phyloP scores from a whole-genome alignment of 2,797 vertebrate genomes.

The Propithecus deckenii region DNA sequence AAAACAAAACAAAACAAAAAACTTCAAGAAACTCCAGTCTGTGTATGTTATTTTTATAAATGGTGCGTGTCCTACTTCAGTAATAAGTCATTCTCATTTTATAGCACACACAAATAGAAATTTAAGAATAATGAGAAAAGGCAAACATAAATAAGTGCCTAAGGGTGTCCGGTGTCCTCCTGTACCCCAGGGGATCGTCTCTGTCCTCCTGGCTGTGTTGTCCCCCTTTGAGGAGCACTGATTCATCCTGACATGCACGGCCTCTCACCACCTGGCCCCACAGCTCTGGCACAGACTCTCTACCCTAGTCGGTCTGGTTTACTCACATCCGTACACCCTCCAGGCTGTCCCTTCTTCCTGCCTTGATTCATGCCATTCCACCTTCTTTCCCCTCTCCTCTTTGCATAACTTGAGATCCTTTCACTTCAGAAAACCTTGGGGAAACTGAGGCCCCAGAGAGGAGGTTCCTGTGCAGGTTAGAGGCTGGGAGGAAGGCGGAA shows the following conservation, averaged over 20 bases:
- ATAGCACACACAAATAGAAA: neutral
- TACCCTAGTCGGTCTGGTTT: neutral
- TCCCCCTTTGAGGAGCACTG: neutral
- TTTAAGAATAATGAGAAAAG: neutral
- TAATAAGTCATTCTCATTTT: neutral
- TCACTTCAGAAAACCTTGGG: neutral
- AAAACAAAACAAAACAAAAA: neutral
- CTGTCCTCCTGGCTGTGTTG: fast-evolving
- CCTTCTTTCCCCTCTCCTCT: neutral
- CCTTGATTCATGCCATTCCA: neutral
- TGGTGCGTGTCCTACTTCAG: neutral
- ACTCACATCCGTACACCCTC: neutral
- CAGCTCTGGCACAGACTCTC: too few species aligned
- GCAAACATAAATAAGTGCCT: neutral
- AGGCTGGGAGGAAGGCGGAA: neutral
- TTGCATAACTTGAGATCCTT: neutral
- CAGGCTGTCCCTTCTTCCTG: neutral
- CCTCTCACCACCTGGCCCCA: neutral
- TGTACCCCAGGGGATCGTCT: neutral
- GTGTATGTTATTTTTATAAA: neutral
- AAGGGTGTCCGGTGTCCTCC: neutral
- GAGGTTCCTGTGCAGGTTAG: neutral
- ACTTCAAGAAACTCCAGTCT: neutral
- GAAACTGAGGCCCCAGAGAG: neutral
- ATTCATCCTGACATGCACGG: neutral